Percentiles rank a stretch among this genome's conserved stretches.
phyloP scores from a whole-genome alignment of 1,140 invertebrate species.

The Archegozetes longisetosus region DNA sequence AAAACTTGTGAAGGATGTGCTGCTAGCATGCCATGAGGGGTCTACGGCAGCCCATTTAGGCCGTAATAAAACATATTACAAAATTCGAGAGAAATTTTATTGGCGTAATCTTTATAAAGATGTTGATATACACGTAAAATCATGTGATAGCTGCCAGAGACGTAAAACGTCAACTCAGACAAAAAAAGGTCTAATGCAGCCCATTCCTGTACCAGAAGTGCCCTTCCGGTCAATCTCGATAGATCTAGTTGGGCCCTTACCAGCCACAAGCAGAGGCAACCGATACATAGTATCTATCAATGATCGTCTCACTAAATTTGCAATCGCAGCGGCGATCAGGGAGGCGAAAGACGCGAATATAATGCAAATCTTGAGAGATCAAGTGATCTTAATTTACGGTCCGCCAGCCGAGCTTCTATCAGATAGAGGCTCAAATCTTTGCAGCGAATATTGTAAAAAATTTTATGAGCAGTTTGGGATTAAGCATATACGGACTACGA shows the following conservation, averaged over 20 bases:
- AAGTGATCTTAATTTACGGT: background rate
- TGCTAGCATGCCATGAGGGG: too few species aligned
- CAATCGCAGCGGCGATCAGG: background rate
- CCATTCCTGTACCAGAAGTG: background rate
- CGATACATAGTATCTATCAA: background rate
- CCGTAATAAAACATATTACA: too few species aligned
- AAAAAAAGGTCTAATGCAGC: background rate
- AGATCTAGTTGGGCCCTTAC: background rate
- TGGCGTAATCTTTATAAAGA: background rate
- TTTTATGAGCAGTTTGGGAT: too few species aligned
- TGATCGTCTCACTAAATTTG: conserved; percentile 2
- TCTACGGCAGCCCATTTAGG: too few species aligned
- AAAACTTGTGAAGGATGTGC: too few species aligned
- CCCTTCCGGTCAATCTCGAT: background rate
- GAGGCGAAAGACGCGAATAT: background rate
- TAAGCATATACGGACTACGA: too few species aligned
- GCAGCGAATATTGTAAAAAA: too few species aligned
- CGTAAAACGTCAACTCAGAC: background rate
- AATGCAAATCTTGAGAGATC: background rate
- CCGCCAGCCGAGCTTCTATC: background rate
- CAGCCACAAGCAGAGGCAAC: background rate
- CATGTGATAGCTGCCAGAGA: background rate
- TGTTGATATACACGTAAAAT: background rate
- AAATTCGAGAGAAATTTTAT: background rate
- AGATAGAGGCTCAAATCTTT: background rate